phyloP scores from a whole-genome alignment of 2,888 invertebrate genomes.

The Pseudococcus viburni region DNA sequence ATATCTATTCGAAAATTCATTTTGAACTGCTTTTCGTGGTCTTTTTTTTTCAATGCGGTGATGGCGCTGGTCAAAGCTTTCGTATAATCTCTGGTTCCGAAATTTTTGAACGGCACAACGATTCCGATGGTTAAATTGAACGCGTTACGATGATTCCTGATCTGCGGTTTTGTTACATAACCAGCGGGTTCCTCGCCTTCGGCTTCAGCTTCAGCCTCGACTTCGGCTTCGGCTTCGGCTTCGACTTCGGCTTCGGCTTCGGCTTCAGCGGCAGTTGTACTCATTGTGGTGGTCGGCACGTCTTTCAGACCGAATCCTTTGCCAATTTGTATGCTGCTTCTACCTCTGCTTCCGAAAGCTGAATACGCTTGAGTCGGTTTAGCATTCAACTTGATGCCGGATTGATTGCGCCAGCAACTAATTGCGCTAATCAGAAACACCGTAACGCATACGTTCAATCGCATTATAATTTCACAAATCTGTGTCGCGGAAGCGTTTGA shows the following conservation, averaged over 20 bases:
- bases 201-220: conserved; percentile 48
- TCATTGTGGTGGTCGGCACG: conserved; percentile 64
- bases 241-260: not conserved
- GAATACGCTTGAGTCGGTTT: conserved; percentile 60
- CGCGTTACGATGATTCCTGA: conserved; percentile 71
- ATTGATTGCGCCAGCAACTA: conserved; percentile 67
- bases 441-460: conserved; percentile 42
- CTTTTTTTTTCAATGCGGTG: conserved; percentile 76
- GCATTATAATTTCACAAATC: conserved; percentile 4
- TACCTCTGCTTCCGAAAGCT: conserved; percentile 63
- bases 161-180: conserved; percentile 64
- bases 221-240: not conserved
- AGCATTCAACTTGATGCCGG: conserved; percentile 65
- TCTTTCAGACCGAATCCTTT: conserved; percentile 67
- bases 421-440: conserved; percentile 8
- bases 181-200: conserved; percentile 17
- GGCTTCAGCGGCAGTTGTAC: conserved; percentile 56
- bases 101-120: conserved; percentile 83
- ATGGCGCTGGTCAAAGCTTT: conserved; percentile 80
- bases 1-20: conserved; percentile 79
- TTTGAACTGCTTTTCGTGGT: conserved; percentile 79
- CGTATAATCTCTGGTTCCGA: conserved; percentile 80
- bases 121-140: conserved; percentile 79
- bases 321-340: conserved; percentile 67
- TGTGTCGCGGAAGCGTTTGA: not conserved